Conservation (phyloP, 1,140 invertebrate species). For the Drosophila pruinosa region DNA sequence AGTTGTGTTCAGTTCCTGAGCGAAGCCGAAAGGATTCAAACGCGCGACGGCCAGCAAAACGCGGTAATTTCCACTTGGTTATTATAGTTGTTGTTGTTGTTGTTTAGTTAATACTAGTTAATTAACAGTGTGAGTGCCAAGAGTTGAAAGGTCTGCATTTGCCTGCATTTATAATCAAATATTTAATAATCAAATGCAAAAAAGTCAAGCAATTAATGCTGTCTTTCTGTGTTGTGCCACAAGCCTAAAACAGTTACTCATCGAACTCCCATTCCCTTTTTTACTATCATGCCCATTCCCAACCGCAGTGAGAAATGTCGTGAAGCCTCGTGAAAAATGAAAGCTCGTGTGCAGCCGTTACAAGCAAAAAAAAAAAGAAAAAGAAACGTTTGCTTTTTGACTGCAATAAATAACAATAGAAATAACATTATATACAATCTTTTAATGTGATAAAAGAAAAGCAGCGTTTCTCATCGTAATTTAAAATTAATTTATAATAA, state of each 20-base stretch:
- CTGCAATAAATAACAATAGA: background rate
- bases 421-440: background rate
- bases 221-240: background rate
- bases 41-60: slow-evolving; percentile 62
- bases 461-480: background rate
- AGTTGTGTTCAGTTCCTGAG: slow-evolving; percentile 61
- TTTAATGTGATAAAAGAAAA: background rate
- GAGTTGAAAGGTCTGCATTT: background rate
- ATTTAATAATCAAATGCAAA: slow-evolving; percentile 4
- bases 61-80: slow-evolving; percentile 51
- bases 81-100: background rate
- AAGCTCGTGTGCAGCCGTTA: background rate
- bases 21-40: slow-evolving; percentile 78
- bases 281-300: background rate
- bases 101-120: background rate
- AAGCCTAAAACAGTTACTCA: slow-evolving; percentile 6
- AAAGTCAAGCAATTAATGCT: background rate
- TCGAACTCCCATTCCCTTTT: background rate
- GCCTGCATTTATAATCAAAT: background rate
- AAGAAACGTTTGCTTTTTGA: background rate
- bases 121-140: background rate
- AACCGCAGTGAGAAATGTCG: background rate
- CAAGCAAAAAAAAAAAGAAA: no score
- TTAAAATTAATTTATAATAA: slow-evolving; percentile 47
- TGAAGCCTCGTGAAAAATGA: background rate